phyloP scores from a whole-genome alignment of 1,140 invertebrate genomes.

The Drosophila subpulchrella region DNA sequence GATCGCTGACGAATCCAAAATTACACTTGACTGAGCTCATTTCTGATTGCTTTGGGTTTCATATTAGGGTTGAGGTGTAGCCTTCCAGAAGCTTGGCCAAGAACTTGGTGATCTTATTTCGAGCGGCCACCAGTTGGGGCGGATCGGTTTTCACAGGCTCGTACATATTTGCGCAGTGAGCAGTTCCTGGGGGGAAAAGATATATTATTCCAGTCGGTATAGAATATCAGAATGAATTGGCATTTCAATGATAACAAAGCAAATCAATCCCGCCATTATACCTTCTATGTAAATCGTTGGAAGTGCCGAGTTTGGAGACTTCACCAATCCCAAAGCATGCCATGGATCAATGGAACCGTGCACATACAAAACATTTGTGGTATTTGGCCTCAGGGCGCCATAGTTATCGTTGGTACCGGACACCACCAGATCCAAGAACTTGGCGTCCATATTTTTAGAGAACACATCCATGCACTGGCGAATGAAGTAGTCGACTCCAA shows the following conservation, averaged over 20 bases:
- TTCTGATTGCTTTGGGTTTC: slow-evolving; percentile 1
- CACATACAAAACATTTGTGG: slow-evolving; percentile 92
- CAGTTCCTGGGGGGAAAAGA: slow-evolving; percentile 87
- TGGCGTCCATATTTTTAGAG: slow-evolving; percentile 85
- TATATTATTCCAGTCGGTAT: neutral
- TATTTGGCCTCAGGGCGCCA: slow-evolving; percentile 90
- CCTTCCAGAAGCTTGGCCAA: slow-evolving; percentile 83
- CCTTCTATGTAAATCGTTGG: slow-evolving; percentile 91
- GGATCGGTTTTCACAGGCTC: slow-evolving; percentile 87
- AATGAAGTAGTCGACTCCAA: slow-evolving; percentile 92
- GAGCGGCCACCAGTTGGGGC: slow-evolving; percentile 87
- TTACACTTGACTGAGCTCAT: slow-evolving; percentile 1
- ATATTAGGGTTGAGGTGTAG: slow-evolving; percentile 45
- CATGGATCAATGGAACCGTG: slow-evolving; percentile 97
- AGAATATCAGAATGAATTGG: neutral
- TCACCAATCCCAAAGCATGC: slow-evolving; percentile 92
- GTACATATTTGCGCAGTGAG: slow-evolving; percentile 93
- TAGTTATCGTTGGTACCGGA: slow-evolving; percentile 92
- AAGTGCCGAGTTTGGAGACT: slow-evolving; percentile 84
- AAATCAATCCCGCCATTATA: slow-evolving; percentile 77
- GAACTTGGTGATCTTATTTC: slow-evolving; percentile 86
- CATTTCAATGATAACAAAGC: no score
- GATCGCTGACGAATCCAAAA: slow-evolving; percentile 33
- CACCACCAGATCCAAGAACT: slow-evolving; percentile 85
- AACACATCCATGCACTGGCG: slow-evolving; percentile 94